Evolutionary conservation across 2,888 invertebrate genomes (phyloP), one percentile per base, ranked within the genome.

Genomic region (Neria commutata): DNA sequence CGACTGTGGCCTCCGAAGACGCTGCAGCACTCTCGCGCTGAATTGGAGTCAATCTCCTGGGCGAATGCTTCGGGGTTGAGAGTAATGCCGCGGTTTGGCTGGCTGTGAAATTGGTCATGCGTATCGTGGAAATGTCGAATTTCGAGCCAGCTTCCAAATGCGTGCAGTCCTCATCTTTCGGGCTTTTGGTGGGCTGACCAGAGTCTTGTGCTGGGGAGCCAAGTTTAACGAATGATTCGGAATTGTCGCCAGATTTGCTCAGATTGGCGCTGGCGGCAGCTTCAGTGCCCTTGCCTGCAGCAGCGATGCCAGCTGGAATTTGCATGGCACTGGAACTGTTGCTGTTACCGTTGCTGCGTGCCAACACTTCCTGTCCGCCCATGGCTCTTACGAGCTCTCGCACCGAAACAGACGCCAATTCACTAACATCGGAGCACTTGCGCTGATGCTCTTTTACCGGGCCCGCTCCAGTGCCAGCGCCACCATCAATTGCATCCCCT

Each of bases 311-410:
- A 84, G 86, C 83, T n/a, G 88, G 86, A 72, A 87, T 86, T 23
- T 86, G 83, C 42, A 87, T 84, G 21, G 87, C 87, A 75, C 86
- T 88, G 56, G 86, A 86, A 67, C 85, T 85, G 21, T 42, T 66
- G 29, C 89, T 89, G 77, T 91, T 92, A 2, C 91, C 92, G 81
- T 92, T 92, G n/a, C 88, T 88, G 49, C 89, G 84, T 6, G 16
- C 2, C 19, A 29, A 16, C 14, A 57, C 55, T 3, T 91, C 91
- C 57, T 79, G 81, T 0, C 75, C 79, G 1, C 89, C 89, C 75
- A 91, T 87, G 0, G 87, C 89, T 71, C 89, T 88, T 3, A 91
- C 90, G 54, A 91, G 79, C 65, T 91, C 91, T 63, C 89, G 87
- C 14, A 91, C 90, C 0, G 89, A 89, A 1, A 80, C 79, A 1